Evolutionary conservation across 2,113 vertebrate genomes (phyloP), one percentile per base, ranked within the genome.

Genomic region (Lepus americanus): DNA sequence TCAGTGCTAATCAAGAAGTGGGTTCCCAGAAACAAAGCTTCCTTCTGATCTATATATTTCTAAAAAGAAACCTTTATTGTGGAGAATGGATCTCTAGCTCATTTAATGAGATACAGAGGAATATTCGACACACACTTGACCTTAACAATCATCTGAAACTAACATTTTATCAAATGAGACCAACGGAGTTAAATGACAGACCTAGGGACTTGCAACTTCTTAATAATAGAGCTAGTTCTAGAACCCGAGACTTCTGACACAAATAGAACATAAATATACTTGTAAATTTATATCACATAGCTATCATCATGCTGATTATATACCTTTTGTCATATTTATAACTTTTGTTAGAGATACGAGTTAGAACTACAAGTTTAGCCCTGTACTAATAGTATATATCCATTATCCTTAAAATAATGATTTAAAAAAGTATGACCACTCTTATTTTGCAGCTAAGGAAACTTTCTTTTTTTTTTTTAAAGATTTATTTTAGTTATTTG

Each of bases 1-100:
- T 77, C 19, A 64, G 19, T 74, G 13, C 33, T 86, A 66, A 69
- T 12, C 69, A 92, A 59, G 53, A 79, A 89, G 86, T 33, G 17
- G n/a, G 78, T 74, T 95, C 66, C 83, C 89, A 8, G 31, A 78
- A 73, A n/a, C 85, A 87, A 87, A 61, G 1, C 17, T 96, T 16
- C 44, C 31, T 93, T 88, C n/a, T 51, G 11, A 85, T 14, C 6
- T 74, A n/a, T 39, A 10, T 5, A 36, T 87, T 95, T 94, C 64
- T 55, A 66, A 73, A 91, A 96, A 80, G 66, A 73, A n/a, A 94
- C 69, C 29, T 91, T 0, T 49, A 25, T 51, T 67, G 8, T 31
- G 31, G 53, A 93, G 20, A 83, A 6, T 31, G 36, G 11, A 20
- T 89, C 20, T 91, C 25, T 20, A 72, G 44, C 16, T 67, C 29